Evolutionary conservation across 1,140 invertebrate species (phyloP).

Genomic region (Pseudomyrmex sp.): DNA sequence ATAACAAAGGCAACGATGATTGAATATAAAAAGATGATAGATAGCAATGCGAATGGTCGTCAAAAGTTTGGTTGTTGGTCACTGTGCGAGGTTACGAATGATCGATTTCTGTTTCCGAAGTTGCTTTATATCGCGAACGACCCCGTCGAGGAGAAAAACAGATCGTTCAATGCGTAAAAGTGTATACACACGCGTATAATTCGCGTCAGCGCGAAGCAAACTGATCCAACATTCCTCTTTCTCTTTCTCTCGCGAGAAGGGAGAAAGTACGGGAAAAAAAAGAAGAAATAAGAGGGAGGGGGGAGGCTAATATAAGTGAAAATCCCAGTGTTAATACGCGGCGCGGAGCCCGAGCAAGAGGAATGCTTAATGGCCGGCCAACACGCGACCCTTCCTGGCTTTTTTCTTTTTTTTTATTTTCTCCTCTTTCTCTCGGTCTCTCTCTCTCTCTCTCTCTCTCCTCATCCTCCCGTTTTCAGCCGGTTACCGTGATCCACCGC

Average conservation of each 20-base stretch:
- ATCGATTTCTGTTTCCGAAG: too few relatives aligned
- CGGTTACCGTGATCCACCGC: constrained; percentile 42
- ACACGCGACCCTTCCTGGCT: constrained; percentile 56
- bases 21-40: too few relatives aligned
- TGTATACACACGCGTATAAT: too few relatives aligned
- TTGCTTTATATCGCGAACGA: too few relatives aligned
- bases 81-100: too few relatives aligned
- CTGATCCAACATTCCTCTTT: background rate
- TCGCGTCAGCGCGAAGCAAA: background rate
- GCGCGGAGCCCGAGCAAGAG: constrained; percentile 40
- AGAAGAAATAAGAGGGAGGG: constrained; percentile 9
- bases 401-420: constrained; percentile 41
- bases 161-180: too few relatives aligned
- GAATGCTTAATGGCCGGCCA: constrained; percentile 55
- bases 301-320: constrained; percentile 57
- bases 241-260: too few relatives aligned
- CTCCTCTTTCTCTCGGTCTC: constrained; percentile 11
- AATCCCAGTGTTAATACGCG: constrained; percentile 66
- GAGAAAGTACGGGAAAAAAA: background rate
- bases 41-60: too few relatives aligned
- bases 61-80: too few relatives aligned
- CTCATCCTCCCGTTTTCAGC: constrained; percentile 40
- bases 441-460: constrained; percentile 16
- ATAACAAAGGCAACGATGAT: too few relatives aligned
- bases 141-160: background rate